phyloP scores from a whole-genome alignment of 2,113 vertebrate genomes.

The Brachyhypopomus gauderio region DNA sequence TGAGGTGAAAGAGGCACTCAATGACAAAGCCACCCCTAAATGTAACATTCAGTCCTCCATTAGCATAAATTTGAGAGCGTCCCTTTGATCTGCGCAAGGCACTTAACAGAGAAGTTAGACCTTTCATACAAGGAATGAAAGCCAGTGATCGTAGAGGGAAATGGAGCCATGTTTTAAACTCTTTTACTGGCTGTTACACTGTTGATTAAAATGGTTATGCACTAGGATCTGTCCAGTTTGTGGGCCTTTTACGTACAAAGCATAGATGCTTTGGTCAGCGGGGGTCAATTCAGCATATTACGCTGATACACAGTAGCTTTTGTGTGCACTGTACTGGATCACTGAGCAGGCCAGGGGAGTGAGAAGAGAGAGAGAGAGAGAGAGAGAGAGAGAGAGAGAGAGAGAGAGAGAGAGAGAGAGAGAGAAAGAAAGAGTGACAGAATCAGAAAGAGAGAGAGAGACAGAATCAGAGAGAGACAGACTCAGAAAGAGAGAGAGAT shows the following conservation, averaged over 20 bases:
- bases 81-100: slow-evolving; percentile 52
- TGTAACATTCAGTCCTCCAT: slow-evolving; percentile 32
- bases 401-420: slow-evolving; percentile 5
- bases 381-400: neutral
- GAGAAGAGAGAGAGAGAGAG: slow-evolving; percentile 10
- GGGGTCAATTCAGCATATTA: slow-evolving; percentile 50
- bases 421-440: neutral
- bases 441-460: neutral
- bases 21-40: slow-evolving; percentile 28
- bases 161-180: neutral
- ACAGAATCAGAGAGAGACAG: neutral
- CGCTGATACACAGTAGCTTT: slow-evolving; percentile 67
- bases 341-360: slow-evolving; percentile 68
- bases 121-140: slow-evolving; percentile 31
- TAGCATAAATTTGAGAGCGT: slow-evolving; percentile 54
- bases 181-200: neutral
- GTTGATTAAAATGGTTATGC: slow-evolving; percentile 2
- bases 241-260: neutral
- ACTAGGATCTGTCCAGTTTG: neutral
- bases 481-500: neutral
- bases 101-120: slow-evolving; percentile 20
- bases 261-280: slow-evolving; percentile 22
- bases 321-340: slow-evolving; percentile 71
- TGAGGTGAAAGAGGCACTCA: slow-evolving; percentile 10
- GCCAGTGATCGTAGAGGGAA: neutral